phyloP scores from a whole-genome alignment of 1,140 invertebrate genomes.

The Adelges cooleyi region DNA sequence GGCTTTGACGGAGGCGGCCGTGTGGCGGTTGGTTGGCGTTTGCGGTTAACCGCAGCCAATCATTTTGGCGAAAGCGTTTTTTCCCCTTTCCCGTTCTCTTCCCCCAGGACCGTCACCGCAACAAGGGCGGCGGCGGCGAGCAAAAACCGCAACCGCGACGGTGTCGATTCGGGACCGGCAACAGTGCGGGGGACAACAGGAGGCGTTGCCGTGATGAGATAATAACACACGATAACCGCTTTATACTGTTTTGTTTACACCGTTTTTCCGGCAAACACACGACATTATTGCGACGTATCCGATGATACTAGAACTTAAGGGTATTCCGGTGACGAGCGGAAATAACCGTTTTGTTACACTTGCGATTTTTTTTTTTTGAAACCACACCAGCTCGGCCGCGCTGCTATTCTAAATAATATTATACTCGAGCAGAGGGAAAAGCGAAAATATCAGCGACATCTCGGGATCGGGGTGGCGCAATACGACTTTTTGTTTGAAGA shows the following conservation, averaged over 20 bases:
- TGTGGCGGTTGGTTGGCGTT: slow-evolving; percentile 20
- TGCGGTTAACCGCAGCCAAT: slow-evolving; percentile 29
- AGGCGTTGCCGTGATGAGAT: slow-evolving; percentile 1
- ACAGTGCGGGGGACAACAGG: background rate
- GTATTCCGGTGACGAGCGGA: too few species aligned
- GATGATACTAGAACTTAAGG: too few species aligned
- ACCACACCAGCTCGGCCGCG: too few species aligned
- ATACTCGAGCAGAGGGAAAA: too few species aligned
- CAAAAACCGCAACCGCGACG: slow-evolving; percentile 17
- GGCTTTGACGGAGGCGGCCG: background rate
- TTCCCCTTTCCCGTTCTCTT: background rate
- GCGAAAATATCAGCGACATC: slow-evolving; percentile 7
- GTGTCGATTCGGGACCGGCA: slow-evolving; percentile 10
- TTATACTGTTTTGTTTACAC: too few species aligned
- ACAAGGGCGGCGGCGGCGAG: background rate
- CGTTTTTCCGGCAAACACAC: too few species aligned
- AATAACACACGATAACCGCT: too few species aligned
- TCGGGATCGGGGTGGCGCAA: background rate
- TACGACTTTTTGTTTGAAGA: background rate
- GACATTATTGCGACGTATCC: too few species aligned
- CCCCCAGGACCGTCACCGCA: background rate
- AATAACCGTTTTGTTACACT: background rate
- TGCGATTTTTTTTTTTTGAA: background rate
- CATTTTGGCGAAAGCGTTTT: slow-evolving; percentile 26
- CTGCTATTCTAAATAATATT: too few species aligned